Evolutionary conservation across 2,113 vertebrate species (phyloP), one percentile per base, ranked within the genome.

Genomic region (Prunella fulvescens): DNA sequence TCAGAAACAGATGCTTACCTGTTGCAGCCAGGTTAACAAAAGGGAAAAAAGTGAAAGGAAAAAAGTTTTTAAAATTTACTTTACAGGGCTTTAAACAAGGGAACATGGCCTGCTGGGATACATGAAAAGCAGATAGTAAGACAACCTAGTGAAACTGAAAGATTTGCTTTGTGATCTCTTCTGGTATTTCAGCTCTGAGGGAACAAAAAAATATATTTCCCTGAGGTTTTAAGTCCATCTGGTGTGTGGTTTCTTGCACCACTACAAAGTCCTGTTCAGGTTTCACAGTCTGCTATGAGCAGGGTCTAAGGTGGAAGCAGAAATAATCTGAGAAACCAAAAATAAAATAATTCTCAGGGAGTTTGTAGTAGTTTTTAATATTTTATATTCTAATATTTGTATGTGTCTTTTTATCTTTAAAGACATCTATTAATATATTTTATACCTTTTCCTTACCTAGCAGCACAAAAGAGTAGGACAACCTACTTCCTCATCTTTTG

Each of bases 41-140:
- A 51, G 16, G 4, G 2, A 1, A 3, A 18, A n/a, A 61, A 54
- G 12, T 9, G 0, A 28, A 26, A 8, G 1, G 3, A 29, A 42
- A 35, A n/a, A 35, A 2, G 3, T n/a, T 69, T 40, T 7, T 6
- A 62, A 31, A 23, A 26, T 14, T 61, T 2, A 8, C 10, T 61
- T 71, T 58, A 23, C 14, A 29, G 11, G 24, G 16, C 13, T 76
- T 74, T 44, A 50, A 72, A 31, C 53, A 71, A 92, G 16, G 28
- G 8, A 91, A 6, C 17, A 51, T 31, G 6, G 24, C 17, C 45
- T 80, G 9, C 31, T 45, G 23, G 28, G 9, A 18, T 37, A 15
- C 5, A 24, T n/a, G 35, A 44, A 69, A 37, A 60, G n/a, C 29
- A 82, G 35, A 35, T 50, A 16, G 8, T 39, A 17, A 50, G 44